A percentile compares a stretch with the other conserved stretches of the same genome.
Conservation (phyloP, 2,797 vertebrate genomes). For the Anas flavirostris region DNA sequence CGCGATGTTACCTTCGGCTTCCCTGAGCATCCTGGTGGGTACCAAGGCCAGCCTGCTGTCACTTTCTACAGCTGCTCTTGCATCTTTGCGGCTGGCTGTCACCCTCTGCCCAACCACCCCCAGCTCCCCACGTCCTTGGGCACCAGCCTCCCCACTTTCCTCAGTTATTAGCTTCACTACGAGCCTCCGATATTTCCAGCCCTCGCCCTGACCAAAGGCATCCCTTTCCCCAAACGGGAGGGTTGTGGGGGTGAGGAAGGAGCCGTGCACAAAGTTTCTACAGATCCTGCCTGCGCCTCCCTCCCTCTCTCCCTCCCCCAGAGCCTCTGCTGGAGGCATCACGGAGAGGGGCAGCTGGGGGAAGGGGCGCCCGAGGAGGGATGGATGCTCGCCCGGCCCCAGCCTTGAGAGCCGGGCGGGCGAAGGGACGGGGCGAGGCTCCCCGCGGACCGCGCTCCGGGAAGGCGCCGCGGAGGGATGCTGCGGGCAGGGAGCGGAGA, state of each 20-base stretch:
- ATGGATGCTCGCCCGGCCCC: neutral
- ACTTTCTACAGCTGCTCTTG: neutral
- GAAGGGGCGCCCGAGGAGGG: neutral
- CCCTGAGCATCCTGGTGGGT: neutral
- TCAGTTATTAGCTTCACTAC: neutral
- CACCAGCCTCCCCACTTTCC: neutral
- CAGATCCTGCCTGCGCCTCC: neutral
- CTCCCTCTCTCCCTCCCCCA: neutral
- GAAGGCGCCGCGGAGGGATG: too few relatives aligned
- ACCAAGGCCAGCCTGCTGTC: neutral
- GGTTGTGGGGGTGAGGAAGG: neutral
- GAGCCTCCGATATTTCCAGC: neutral
- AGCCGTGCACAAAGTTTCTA: slow-evolving; percentile 16
- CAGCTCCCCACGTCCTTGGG: fast-evolving
- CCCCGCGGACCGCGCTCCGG: too few relatives aligned
- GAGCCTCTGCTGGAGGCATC: neutral
- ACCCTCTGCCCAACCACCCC: neutral
- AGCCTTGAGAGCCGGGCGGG: neutral
- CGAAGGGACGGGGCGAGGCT: neutral
- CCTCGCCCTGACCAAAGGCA: neutral
- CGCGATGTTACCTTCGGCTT: fast-evolving
- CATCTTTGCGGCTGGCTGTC: neutral
- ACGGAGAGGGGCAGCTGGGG: neutral
- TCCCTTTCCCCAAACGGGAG: neutral
- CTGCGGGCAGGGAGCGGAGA: neutral